Evolutionary conservation across 2,888 invertebrate species (phyloP), one percentile per base, ranked within the genome.

Genomic region (Cataglyphis rosenhaueri): DNA sequence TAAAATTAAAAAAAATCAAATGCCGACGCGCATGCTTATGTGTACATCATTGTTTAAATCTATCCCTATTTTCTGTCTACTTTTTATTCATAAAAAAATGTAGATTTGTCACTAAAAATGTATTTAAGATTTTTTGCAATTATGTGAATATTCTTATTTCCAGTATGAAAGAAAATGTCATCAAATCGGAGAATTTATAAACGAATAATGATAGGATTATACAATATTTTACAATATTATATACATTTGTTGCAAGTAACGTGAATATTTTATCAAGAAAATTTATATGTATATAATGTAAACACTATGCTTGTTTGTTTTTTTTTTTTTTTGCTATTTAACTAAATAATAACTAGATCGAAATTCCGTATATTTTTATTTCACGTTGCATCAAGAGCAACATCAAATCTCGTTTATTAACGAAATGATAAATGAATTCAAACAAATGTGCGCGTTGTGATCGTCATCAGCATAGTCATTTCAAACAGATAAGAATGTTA

Each of bases 401-500:
- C 44, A 48, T 48, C 44, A 48, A 52, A 44, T 44, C 18, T 44
- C 15, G 10, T 44, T 52, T 52, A 52, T 52, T 52, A n/a, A 52
- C 18, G 52, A 52, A 52, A 52, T 52, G 8, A 52, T 52, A 52
- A 52, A n/a, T n/a, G 32, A 52, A 32, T 12, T 21, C 12, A 66
- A 38, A 52, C 32, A 35, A 29, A 29, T 48, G 10, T 18, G 66
- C 44, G n/a, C 38, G 48, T 68, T 68, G 68, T 68, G 68, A 68
- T 68, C 68, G 68, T 68, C 68, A 48, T 48, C 52, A 52, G 68
- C 68, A 52, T 66, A 29, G 48, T 68, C 29, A 21, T 66, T 66
- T 52, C 18, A 48, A 48, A 12, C 15, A 5, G 18, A 12, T 29
- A 52, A n/a, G 5, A 68, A 68, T 10, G 21, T 32, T 15, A 48